Evolutionary conservation across 2,797 vertebrate genomes (phyloP), one percentile per base, ranked within the genome.

Genomic region (Apogon talboti): DNA sequence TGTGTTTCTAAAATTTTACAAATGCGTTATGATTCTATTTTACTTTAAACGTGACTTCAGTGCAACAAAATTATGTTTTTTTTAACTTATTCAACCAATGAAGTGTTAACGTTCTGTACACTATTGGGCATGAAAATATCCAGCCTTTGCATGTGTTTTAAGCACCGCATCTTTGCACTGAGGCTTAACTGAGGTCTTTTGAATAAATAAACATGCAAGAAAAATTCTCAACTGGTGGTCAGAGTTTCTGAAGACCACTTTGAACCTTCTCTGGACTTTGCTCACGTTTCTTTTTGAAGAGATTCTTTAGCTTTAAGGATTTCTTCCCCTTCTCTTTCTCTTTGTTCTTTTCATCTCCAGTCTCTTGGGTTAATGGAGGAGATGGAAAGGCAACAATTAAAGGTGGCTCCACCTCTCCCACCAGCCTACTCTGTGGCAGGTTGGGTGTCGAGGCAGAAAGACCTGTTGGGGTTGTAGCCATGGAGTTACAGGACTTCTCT

Each of bases 211-310:
- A 50, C 8, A 15, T 15, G 50, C 30, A 55, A 49, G 9, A 48
- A 56, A 51, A 35, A 43, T 37, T 58, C 9, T 12, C 21, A 14
- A 28, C 2, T 49, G n/a, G 54, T 28, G 19, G 57, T 91, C 84
- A 93, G 24, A 93, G 87, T 73, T 92, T 92, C 74, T 91, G 81
- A 14, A 91, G 85, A 57, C 89, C 85, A 46, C 91, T 81, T 38
- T 89, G 87, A 78, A 74, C 55, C 58, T 83, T 89, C 50, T 89
- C 89, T 68, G 81, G 43, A 62, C 66, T 28, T 3, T 82, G 18
- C 24, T 93, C 91, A 44, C 84, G 89, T 87, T 96, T 99, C 92
- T 97, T 99, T 93, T 96, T 99, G 82, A 99, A 98, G 74, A 98
- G 94, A 81, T 93, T 98, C 93, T 97, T 99, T 15, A 99, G 94